A percentile compares a stretch with the other conserved stretches of the same genome.
Evolutionary conservation across 2,888 invertebrate genomes (phyloP).

Genomic region (Pseudococcus longispinus): DNA sequence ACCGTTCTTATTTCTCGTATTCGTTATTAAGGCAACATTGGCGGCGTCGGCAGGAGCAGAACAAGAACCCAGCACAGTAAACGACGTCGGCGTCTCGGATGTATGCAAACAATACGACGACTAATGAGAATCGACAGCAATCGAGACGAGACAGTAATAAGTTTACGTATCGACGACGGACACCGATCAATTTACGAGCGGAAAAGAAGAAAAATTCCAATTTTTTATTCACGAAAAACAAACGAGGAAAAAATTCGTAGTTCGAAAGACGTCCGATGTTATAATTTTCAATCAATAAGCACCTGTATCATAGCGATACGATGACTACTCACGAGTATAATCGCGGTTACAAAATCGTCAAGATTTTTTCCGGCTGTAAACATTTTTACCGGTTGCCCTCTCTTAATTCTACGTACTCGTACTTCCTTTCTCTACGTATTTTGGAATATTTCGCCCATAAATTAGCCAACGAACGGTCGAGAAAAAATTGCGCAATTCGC

Average conservation of each 20-base stretch:
- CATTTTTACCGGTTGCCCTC: not conserved
- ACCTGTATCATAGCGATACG: not conserved
- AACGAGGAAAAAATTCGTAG: not conserved
- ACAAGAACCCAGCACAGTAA: not conserved
- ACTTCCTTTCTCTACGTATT: not conserved
- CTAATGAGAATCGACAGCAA: not conserved
- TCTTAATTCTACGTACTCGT: not conserved
- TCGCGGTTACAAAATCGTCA: not conserved
- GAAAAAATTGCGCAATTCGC: conserved; percentile 21
- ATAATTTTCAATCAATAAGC: not conserved
- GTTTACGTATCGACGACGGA: not conserved
- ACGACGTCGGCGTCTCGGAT: not conserved
- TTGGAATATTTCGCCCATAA: not conserved
- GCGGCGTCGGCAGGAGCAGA: too few relatives aligned
- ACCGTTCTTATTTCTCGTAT: not conserved
- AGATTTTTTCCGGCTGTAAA: not conserved
- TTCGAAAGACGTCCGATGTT: not conserved
- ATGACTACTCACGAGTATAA: too few relatives aligned
- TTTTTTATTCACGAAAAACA: not conserved
- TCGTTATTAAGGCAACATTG: not conserved
- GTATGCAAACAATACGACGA: not conserved
- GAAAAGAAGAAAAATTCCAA: not conserved
- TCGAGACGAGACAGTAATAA: not conserved
- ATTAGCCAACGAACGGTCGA: not conserved
- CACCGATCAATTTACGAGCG: not conserved